These are phyloP conservation scores for Phalacrocorax carbo DNA, from an alignment of 2,113 vertebrate genomes.

Conservation along the genomic window DNA sequence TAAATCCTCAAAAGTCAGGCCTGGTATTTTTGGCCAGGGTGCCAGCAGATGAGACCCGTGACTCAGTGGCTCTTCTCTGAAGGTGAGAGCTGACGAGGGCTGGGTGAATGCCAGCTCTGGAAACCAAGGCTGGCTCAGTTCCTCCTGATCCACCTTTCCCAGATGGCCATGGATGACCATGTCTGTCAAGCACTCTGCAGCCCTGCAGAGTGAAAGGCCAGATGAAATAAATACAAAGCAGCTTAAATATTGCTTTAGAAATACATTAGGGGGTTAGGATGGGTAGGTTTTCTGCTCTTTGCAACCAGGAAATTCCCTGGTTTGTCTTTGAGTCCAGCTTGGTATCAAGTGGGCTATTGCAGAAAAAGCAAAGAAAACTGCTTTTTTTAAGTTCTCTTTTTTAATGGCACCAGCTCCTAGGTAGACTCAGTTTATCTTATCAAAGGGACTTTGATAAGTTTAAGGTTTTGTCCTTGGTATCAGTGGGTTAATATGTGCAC, in stretches of 20 bases:
- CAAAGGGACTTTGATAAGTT: neutral
- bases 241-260: neutral
- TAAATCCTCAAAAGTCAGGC: constrained; percentile 9
- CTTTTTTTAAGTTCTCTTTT: neutral
- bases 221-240: neutral
- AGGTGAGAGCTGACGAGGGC: constrained; percentile 17
- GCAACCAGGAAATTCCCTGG: neutral
- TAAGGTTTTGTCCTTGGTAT: neutral
- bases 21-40: neutral
- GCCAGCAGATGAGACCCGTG: neutral
- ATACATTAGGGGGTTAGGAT: neutral
- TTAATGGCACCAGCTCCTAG: neutral
- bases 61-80: neutral
- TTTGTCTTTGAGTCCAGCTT: neutral
- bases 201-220: neutral
- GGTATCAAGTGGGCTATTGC: neutral
- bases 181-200: neutral
- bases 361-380: neutral
- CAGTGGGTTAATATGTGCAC: neutral
- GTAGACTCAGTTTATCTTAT: neutral
- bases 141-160: neutral
- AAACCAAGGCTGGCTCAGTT: neutral
- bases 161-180: neutral
- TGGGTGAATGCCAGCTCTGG: neutral
- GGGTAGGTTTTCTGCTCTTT: neutral